These are phyloP conservation scores for Geophilus truncorum DNA, from an alignment of 2,888 invertebrate species.

Conservation along the genomic window DNA sequence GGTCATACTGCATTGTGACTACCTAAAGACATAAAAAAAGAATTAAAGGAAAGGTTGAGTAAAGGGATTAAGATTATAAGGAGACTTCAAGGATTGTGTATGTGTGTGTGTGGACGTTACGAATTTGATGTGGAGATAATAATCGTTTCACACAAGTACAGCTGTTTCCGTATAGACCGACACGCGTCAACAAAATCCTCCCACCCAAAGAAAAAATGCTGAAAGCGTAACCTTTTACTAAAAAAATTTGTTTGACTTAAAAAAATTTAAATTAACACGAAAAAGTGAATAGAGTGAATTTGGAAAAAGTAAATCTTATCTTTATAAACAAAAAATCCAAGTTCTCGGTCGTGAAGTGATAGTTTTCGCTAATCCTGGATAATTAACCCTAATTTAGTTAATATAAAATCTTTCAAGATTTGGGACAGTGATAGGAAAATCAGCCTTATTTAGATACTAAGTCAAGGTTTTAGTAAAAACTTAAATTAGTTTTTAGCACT, in stretches of 20 bases:
- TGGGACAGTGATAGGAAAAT: neutral
- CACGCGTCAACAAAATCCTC: neutral
- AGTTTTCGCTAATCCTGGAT: neutral
- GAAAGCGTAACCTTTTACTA: neutral
- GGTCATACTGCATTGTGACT: constrained; percentile 29
- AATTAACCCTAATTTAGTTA: constrained; percentile 18
- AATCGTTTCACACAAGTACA: neutral
- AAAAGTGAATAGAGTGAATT: neutral
- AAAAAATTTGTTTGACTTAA: neutral
- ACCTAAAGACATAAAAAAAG: neutral
- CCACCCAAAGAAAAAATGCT: neutral
- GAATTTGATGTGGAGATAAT: neutral
- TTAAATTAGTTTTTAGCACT: neutral
- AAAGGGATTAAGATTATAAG: neutral
- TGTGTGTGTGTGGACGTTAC: too few relatives aligned
- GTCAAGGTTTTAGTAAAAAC: neutral
- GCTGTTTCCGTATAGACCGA: neutral
- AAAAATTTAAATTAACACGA: neutral
- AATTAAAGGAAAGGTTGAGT: neutral
- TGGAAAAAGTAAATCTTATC: neutral
- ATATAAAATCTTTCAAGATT: neutral
- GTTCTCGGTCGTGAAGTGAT: neutral
- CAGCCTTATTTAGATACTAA: neutral
- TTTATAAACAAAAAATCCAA: neutral
- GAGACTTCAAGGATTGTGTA: neutral